phyloP scores from a whole-genome alignment of 2,888 invertebrate genomes.

The Eupithecia dodoneata region DNA sequence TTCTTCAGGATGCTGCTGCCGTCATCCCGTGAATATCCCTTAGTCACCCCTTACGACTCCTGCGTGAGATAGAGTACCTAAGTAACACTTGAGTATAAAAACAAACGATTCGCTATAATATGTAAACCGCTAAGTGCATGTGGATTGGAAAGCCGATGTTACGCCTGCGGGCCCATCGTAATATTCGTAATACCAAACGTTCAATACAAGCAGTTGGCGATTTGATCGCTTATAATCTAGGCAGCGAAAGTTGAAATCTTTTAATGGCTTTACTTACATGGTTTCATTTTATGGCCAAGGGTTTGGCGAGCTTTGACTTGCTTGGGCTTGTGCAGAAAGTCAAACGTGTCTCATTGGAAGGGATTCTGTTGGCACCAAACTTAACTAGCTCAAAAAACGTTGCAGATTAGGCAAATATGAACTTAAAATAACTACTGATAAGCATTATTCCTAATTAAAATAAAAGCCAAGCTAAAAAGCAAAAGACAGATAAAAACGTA shows the following conservation, averaged over 20 bases:
- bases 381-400: neutral
- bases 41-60: neutral
- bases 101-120: conserved; percentile 6
- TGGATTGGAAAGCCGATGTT: conserved; percentile 52
- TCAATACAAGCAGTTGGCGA: conserved; percentile 16
- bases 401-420: neutral
- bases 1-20: too few species aligned
- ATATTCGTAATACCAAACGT: conserved; percentile 21
- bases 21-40: neutral
- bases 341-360: neutral
- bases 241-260: neutral
- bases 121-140: conserved; percentile 47
- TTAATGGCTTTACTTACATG: neutral
- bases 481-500: too few species aligned
- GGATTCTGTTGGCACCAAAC: neutral
- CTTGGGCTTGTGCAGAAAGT: neutral
- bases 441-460: neutral
- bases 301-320: neutral
- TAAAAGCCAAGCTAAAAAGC: too few species aligned
- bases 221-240: neutral
- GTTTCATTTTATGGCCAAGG: neutral
- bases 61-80: neutral
- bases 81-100: conserved; percentile 1
- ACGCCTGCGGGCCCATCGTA: conserved; percentile 39
- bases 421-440: neutral